phyloP scores from a whole-genome alignment of 2,888 invertebrate genomes.

The Nomada fabriciana region DNA sequence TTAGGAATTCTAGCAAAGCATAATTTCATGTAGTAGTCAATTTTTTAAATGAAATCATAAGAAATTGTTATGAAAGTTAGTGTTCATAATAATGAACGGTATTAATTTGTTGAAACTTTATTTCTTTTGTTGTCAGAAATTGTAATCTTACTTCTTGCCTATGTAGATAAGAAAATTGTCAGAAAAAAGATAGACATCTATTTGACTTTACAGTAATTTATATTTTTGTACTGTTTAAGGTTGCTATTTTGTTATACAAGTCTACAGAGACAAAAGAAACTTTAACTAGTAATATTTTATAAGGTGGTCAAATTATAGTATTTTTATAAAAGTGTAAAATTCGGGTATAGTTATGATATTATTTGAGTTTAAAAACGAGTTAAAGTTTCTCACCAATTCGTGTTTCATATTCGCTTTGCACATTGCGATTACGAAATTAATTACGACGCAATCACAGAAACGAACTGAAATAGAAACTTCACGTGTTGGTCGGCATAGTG shows the following conservation, averaged over 20 bases:
- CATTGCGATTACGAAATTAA: constrained; percentile 34
- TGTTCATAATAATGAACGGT: constrained; percentile 4
- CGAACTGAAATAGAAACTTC: constrained; percentile 25
- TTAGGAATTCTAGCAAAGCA: constrained; percentile 25
- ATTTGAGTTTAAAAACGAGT: background rate
- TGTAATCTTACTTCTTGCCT: background rate
- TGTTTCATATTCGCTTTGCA: constrained; percentile 33
- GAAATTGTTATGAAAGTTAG: background rate
- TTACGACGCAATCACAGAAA: constrained; percentile 7
- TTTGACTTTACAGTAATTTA: constrained; percentile 10
- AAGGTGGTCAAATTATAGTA: background rate
- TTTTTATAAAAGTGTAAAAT: constrained; percentile 1
- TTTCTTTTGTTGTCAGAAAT: background rate
- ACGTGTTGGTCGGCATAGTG: background rate
- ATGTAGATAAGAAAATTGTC: constrained; percentile 13
- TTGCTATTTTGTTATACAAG: background rate
- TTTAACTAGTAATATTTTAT: constrained; percentile 4
- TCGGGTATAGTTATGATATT: background rate
- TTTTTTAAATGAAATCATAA: background rate
- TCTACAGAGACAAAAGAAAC: constrained; percentile 4
- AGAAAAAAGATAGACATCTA: background rate
- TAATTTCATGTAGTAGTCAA: constrained; percentile 23
- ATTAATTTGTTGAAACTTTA: constrained; percentile 4
- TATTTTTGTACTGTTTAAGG: background rate
- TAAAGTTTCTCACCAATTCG: constrained; percentile 32